Conservation (phyloP, 2,797 vertebrate genomes). For the Rhinella marina region DNA sequence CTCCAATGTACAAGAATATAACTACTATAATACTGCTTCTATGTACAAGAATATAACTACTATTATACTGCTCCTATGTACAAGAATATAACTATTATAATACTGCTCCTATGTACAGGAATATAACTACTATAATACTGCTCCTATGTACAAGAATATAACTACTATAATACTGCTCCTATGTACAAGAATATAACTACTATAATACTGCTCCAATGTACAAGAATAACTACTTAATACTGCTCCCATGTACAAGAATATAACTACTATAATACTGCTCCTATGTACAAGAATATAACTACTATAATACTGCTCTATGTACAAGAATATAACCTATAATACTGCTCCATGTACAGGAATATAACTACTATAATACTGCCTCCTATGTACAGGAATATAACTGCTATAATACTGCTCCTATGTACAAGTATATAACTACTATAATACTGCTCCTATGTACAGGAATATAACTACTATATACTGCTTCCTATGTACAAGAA, state of each 20-base stretch:
- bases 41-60: slow-evolving; percentile 5
- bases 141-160: background rate
- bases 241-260: slow-evolving; percentile 3
- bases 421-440: background rate
- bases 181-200: background rate
- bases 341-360: slow-evolving; percentile 1
- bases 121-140: background rate
- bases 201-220: slow-evolving; percentile 4
- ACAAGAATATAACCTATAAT: slow-evolving; percentile 9
- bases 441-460: slow-evolving; percentile 2
- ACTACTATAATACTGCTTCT: slow-evolving; percentile 8
- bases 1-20: background rate
- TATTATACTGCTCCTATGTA: background rate
- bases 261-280: slow-evolving; percentile 10
- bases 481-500: background rate
- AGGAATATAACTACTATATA: slow-evolving; percentile 13
- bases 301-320: background rate
- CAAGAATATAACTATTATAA: slow-evolving; percentile 2
- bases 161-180: slow-evolving; percentile 3
- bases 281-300: background rate
- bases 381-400: slow-evolving; percentile 1
- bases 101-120: background rate
- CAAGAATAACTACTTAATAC: slow-evolving; percentile 19
- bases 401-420: slow-evolving; percentile 7
- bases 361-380: slow-evolving; percentile 7